Evolutionary conservation across 2,113 vertebrate genomes (phyloP).

Genomic region (Pitta sordida): DNA sequence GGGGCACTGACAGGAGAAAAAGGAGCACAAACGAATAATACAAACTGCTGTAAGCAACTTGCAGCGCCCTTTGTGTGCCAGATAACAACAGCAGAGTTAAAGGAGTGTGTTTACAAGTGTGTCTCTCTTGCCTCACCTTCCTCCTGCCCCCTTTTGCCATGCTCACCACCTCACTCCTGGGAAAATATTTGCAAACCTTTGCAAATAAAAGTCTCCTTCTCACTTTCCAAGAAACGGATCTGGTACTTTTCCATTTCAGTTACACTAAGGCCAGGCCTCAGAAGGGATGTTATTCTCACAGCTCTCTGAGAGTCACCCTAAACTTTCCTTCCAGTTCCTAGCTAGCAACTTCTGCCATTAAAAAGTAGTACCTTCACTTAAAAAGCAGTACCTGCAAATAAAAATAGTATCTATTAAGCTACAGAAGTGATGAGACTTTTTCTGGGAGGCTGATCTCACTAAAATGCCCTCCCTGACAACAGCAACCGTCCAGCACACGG

Average conservation of each 20-base stretch:
- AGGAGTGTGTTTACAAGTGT: neutral
- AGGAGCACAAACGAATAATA: neutral
- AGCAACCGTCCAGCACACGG: neutral
- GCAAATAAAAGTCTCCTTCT: conserved; percentile 69
- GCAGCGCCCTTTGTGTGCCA: neutral
- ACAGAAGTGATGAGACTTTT: neutral
- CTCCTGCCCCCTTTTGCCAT: neutral
- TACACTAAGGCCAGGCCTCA: neutral
- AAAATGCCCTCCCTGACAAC: neutral
- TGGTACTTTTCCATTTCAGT: conserved; percentile 71
- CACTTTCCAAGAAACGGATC: conserved; percentile 66
- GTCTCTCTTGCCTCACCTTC: conserved; percentile 1
- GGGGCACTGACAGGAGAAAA: neutral
- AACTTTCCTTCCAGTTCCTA: conserved; percentile 30
- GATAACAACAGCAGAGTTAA: conserved; percentile 1
- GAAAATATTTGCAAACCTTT: conserved; percentile 38
- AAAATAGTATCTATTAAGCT: neutral
- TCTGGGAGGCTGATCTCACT: neutral
- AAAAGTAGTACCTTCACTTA: neutral
- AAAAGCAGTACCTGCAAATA: neutral
- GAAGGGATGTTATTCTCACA: conserved; percentile 2
- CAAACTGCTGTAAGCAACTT: neutral
- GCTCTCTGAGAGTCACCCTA: neutral
- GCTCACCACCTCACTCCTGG: neutral
- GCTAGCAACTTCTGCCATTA: neutral